Evolutionary conservation across 2,113 vertebrate genomes (phyloP).

Genomic region (Progne subis): DNA sequence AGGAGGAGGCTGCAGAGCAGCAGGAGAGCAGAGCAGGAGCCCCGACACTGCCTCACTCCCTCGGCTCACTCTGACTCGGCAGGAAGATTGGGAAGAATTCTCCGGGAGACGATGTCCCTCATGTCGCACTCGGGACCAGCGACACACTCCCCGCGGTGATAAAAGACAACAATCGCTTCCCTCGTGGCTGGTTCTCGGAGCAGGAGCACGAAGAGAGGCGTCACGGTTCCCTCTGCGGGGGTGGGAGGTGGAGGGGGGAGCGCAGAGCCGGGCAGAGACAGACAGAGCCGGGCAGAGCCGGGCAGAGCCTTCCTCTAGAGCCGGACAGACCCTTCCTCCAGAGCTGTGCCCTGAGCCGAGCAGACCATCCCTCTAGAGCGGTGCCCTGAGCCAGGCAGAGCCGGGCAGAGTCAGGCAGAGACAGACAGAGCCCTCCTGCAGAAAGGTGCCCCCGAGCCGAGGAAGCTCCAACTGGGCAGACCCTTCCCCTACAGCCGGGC

Average conservation of each 20-base stretch:
- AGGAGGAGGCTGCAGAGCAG: not conserved
- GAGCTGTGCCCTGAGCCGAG: no score
- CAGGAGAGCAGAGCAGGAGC: not conserved
- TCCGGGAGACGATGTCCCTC: not conserved
- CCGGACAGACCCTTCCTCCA: not conserved
- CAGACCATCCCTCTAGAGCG: no score
- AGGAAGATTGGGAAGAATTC: not conserved
- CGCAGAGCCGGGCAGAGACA: no score
- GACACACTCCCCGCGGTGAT: rapidly evolving
- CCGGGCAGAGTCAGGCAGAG: no score
- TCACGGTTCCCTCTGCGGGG: rapidly evolving
- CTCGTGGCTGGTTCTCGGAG: not conserved
- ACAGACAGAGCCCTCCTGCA: no score
- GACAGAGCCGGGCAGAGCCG: no score
- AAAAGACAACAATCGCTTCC: rapidly evolving
- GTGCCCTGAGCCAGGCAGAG: no score
- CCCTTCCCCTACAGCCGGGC: no score
- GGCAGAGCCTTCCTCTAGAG: no score
- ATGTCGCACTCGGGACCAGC: not conserved
- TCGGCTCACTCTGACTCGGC: rapidly evolving
- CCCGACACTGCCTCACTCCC: rapidly evolving
- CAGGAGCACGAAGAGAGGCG: rapidly evolving
- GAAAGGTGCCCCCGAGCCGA: no score
- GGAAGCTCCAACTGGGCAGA: no score
- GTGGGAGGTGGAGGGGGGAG: not conserved